Evolutionary conservation across 2,113 vertebrate species (phyloP).

Genomic region (Formicarius rufipectus): DNA sequence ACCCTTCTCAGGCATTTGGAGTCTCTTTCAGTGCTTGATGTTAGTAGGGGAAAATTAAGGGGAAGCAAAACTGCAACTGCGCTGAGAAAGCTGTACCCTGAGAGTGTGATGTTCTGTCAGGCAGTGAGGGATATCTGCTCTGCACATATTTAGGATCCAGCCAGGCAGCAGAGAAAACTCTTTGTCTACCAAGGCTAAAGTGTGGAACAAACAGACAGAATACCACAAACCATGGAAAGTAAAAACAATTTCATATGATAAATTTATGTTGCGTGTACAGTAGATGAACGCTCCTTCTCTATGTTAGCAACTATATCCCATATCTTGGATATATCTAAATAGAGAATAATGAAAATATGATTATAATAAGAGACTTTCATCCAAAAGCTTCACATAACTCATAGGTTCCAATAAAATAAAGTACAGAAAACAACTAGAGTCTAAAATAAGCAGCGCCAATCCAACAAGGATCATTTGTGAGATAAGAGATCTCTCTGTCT

Average conservation of each 20-base stretch:
- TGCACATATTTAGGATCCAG: background rate
- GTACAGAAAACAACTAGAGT: background rate
- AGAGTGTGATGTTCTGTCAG: background rate
- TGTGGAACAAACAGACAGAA: background rate
- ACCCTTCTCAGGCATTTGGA: background rate
- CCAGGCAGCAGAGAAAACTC: background rate
- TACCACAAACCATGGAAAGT: background rate
- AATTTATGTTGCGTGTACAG: background rate
- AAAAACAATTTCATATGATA: background rate
- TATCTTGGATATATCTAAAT: background rate
- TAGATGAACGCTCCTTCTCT: background rate
- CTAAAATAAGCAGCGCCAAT: background rate
- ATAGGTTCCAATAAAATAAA: background rate
- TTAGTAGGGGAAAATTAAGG: background rate
- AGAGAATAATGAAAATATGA: background rate
- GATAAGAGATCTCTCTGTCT: background rate
- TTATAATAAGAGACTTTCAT: background rate
- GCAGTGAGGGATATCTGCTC: background rate
- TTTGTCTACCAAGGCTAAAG: background rate
- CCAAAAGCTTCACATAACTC: background rate
- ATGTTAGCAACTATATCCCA: background rate
- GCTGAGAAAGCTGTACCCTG: background rate
- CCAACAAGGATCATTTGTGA: background rate
- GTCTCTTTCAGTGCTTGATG: background rate
- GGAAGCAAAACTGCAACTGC: background rate